Percentiles rank a stretch among this genome's conserved stretches.
phyloP scores from a whole-genome alignment of 2,888 invertebrate genomes.

The Dexiosoma caninum region DNA sequence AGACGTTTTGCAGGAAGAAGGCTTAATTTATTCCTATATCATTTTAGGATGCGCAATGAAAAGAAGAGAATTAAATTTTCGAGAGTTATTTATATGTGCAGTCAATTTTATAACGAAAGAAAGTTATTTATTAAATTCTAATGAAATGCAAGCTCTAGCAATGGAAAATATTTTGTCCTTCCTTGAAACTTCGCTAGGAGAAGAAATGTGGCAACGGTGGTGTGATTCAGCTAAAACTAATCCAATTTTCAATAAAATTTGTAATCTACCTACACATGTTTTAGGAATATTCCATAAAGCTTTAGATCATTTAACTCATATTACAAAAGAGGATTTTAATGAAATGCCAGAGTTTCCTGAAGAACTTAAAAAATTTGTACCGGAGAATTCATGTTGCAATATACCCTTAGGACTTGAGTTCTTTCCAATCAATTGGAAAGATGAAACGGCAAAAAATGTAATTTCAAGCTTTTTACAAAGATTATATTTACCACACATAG shows the following conservation, averaged over 20 bases:
- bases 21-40: slow-evolving; percentile 76
- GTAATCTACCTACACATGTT: slow-evolving; percentile 78
- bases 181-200: slow-evolving; percentile 80
- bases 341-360: slow-evolving; percentile 83
- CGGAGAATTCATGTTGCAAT: slow-evolving; percentile 78
- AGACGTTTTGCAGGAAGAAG: slow-evolving; percentile 75
- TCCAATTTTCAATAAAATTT: slow-evolving; percentile 75
- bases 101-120: slow-evolving; percentile 70
- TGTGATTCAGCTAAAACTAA: slow-evolving; percentile 69
- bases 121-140: slow-evolving; percentile 71
- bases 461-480: slow-evolving; percentile 80
- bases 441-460: slow-evolving; percentile 77
- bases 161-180: slow-evolving; percentile 80
- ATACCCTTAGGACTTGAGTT: slow-evolving; percentile 81
- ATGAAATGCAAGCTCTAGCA: slow-evolving; percentile 80
- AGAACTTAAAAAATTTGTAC: slow-evolving; percentile 81
- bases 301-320: slow-evolving; percentile 81
- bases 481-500: slow-evolving; percentile 78
- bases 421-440: slow-evolving; percentile 82
- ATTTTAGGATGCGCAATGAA: slow-evolving; percentile 59
- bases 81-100: slow-evolving; percentile 78
- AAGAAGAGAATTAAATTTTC: slow-evolving; percentile 59
- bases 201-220: slow-evolving; percentile 82
- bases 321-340: slow-evolving; percentile 81
- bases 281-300: slow-evolving; percentile 84